Evolutionary conservation across 2,113 vertebrate species (phyloP), one percentile per base, ranked within the genome.

Genomic region (Nibea albiflora): DNA sequence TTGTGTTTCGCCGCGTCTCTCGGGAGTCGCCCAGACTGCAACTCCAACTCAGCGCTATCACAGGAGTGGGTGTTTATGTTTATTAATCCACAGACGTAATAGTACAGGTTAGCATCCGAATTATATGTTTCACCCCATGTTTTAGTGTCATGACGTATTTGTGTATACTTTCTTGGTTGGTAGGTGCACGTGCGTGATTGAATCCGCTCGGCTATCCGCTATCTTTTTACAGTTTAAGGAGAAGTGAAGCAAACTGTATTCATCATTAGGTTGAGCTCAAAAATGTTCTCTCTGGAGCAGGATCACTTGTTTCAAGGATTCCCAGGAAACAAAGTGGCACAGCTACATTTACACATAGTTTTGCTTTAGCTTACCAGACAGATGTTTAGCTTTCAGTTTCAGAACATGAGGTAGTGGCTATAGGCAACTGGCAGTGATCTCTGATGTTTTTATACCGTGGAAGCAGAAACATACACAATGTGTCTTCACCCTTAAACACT

Each of bases 71-170:
- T 0, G 9, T 76, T 73, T 14, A 39, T 65, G 80, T 85, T 81
- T 85, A 80, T 79, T 74, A 52, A 79, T 68, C 50, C 53, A 46
- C 31, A 65, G 58, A 81, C 81, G 74, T 81, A 73, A 73, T 28
- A 26, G 7, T 31, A 58, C 68, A 70, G 58, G 63, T 73, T 58
- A 53, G 10, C 22, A 28, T 39, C 57, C 65, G 57, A 58, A 61
- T 76, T 70, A 56, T 42, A 67, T 53, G 28, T 74, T 66, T 71
- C 2, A 61, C 70, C 56, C 16, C 39, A 50, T 72, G 47, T 70
- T 75, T 66, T 62, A 31, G 63, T 73, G 26, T 70, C 24, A 5
- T 17, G 52, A 50, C 2, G 11, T 47, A 15, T 11, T 19, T 64
- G 16, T 62, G 26, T 39, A 3, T 42, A 28, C 11, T 24, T 22